A percentile compares a stretch with the other conserved stretches of the same genome.
Evolutionary conservation across 2,113 vertebrate genomes (phyloP).

Genomic region (Cepphus grylle): DNA sequence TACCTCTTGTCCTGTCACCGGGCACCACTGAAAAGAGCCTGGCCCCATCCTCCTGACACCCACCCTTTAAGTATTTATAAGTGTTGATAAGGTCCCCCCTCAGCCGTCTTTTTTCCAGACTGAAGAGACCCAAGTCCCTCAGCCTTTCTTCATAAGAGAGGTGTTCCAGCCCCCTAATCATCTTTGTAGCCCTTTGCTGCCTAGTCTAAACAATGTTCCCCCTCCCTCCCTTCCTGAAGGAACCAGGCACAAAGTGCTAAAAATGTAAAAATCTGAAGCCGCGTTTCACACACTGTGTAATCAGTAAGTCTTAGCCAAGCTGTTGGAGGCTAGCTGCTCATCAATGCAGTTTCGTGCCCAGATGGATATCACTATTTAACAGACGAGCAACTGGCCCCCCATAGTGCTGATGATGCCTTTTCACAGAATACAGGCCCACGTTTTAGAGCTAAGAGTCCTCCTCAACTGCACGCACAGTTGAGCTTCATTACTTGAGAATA

Average conservation of each 20-base stretch:
- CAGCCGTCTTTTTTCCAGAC: no score
- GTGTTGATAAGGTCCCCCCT: no score
- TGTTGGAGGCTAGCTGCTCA: background rate
- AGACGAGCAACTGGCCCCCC: background rate
- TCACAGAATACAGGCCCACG: background rate
- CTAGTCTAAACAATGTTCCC: background rate
- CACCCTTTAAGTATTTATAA: no score
- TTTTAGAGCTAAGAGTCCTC: background rate
- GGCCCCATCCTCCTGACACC: no score
- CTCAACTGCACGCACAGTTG: accelerated
- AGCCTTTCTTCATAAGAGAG: no score
- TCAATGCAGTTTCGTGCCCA: background rate
- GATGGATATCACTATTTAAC: background rate
- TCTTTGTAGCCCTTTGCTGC: no score
- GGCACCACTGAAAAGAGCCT: no score
- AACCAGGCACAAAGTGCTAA: background rate
- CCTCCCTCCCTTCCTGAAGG: background rate
- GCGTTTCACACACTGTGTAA: background rate
- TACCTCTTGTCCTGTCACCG: no score
- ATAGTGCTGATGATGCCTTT: background rate
- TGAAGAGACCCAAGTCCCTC: no score
- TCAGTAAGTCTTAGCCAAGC: background rate
- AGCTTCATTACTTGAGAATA: background rate
- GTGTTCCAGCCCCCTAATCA: no score
- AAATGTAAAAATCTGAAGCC: background rate